Evolutionary conservation across 2,113 vertebrate species (phyloP), one percentile per base, ranked within the genome.

Genomic region (Dromaius novaehollandiae): DNA sequence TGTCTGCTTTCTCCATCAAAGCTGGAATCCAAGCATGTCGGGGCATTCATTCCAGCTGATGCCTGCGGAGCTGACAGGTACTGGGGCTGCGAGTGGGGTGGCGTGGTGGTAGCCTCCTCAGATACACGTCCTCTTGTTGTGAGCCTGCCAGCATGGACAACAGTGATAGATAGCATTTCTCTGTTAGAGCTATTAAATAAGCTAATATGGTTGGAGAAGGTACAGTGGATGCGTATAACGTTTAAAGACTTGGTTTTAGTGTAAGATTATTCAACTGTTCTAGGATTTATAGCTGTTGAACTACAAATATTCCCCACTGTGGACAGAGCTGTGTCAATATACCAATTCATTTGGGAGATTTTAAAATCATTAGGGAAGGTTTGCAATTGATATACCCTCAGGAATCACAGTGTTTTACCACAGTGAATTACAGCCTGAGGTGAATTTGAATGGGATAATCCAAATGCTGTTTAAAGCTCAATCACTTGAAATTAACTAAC

Each of bases 281-380:
- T 34, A 73, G 95, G 89, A 96, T 91, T 83, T 82, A n/a, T 89
- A 94, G 92, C 86, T 86, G 44, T 88, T 91, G 89, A 98, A 97
- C 94, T 97, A 96, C 94, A 97, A 97, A 97, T 96, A 97, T 93
- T 96, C 95, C 95, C 96, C 82, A 84, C 94, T 96, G 97, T 79
- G 93, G 96, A 91, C 93, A 93, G 88, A 97, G 90, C 80, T 97
- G 81, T 98, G 95, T 97, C 96, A 97, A 97, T 97, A 97, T 32
- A 94, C 88, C 87, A 81, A 97, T 98, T 97, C 97, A 97, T 97
- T 97, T 96, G 97, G 90, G 95, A 98, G 94, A 96, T 97, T 93
- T 97, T 93, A 91, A 97, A 97, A 97, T 97, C 97, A 97, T 97
- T 98, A 98, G 90, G 84, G 96, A 98, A 95, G 93, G 82, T 91